phyloP scores from a whole-genome alignment of 2,797 vertebrate genomes.

The Premnoplex brunnescens region DNA sequence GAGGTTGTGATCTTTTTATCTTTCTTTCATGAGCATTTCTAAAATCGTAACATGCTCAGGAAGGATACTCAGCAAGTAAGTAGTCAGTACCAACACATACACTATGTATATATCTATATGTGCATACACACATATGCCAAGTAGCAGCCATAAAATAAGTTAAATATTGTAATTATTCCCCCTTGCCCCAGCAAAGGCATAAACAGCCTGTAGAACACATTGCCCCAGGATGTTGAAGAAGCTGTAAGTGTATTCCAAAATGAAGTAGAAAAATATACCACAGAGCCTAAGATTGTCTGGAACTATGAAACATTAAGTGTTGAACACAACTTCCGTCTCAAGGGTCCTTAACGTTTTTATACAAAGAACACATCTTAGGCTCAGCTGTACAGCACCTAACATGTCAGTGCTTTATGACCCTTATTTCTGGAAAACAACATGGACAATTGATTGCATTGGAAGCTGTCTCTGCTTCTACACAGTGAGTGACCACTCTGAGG shows the following conservation, averaged over 20 bases:
- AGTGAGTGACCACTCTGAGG: background rate
- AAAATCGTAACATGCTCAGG: background rate
- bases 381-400: background rate
- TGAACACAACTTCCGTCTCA: background rate
- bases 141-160: background rate
- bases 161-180: background rate
- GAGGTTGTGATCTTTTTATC: background rate
- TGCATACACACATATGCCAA: background rate
- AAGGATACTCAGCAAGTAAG: background rate
- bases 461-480: background rate
- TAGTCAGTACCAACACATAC: background rate
- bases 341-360: background rate
- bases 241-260: background rate
- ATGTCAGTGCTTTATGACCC: background rate
- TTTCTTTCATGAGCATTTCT: background rate
- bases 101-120: rapidly evolving
- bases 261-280: background rate
- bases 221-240: background rate
- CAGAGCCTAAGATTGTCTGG: background rate
- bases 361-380: background rate
- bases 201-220: background rate
- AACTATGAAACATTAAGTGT: background rate
- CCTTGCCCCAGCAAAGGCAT: background rate
- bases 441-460: background rate
- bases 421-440: background rate